These are phyloP conservation scores for Notarius lentiginosus DNA, from an alignment of 2,113 vertebrate species.

Conservation along the genomic window DNA sequence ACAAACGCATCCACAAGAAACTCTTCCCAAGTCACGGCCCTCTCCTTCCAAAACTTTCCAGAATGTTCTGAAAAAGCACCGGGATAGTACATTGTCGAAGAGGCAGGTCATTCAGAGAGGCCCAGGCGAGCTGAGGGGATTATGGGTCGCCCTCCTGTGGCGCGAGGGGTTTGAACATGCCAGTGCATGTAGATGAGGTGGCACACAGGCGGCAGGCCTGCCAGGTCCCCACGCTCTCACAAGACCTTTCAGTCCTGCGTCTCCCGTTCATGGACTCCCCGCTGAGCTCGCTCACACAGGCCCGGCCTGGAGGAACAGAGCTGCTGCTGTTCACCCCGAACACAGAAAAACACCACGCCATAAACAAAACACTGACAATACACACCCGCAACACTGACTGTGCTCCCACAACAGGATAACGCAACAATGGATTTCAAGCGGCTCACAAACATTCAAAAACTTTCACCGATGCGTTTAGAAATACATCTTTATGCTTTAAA, in stretches of 20 bases:
- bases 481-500: neutral
- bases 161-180: constrained; percentile 78
- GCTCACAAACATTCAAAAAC: neutral
- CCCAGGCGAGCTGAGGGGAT: constrained; percentile 46
- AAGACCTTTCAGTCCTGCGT: constrained; percentile 69
- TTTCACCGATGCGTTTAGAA: neutral
- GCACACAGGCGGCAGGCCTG: constrained; percentile 79
- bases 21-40: neutral
- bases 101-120: constrained; percentile 56
- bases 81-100: constrained; percentile 18
- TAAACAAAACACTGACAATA: constrained; percentile 52
- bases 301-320: constrained; percentile 65
- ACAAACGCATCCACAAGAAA: neutral
- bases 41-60: constrained; percentile 2
- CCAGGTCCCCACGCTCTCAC: constrained; percentile 88
- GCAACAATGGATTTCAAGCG: neutral
- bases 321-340: constrained; percentile 72
- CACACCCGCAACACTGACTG: constrained; percentile 20
- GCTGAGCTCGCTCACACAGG: constrained; percentile 88
- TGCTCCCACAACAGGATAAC: neutral
- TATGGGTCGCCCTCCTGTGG: constrained; percentile 73
- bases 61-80: constrained; percentile 23
- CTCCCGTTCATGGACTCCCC: constrained; percentile 78
- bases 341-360: constrained; percentile 58
- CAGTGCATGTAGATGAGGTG: constrained; percentile 97